Percentiles rank a stretch among this genome's conserved stretches.
phyloP scores from a whole-genome alignment of 2,888 invertebrate species.

The Hecatera dysodea region DNA sequence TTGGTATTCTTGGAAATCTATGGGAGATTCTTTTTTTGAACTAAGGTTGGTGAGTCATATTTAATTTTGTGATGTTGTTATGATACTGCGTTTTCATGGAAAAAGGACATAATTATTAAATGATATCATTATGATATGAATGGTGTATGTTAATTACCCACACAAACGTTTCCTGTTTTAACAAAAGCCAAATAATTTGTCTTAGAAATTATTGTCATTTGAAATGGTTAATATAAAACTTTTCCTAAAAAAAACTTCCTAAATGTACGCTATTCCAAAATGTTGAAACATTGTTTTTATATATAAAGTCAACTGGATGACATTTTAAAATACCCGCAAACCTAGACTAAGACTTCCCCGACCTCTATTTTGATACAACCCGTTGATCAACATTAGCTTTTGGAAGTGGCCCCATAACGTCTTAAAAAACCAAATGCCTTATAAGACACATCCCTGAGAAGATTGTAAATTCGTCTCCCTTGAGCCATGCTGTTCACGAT shows the following conservation, averaged over 20 bases:
- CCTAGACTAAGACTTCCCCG: background rate
- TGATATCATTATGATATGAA: background rate
- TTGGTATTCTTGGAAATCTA: slow-evolving; percentile 41
- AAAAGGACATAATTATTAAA: background rate
- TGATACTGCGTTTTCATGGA: background rate
- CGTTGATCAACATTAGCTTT: too few species aligned
- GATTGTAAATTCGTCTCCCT: too few species aligned
- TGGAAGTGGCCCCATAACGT: too few species aligned
- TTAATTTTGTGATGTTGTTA: slow-evolving; percentile 14
- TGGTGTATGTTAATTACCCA: background rate
- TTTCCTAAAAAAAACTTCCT: background rate
- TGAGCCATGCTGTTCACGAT: too few species aligned
- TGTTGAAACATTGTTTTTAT: background rate
- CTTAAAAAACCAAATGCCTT: too few species aligned
- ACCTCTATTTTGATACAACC: background rate
- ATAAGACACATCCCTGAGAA: too few species aligned
- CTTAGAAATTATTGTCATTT: background rate
- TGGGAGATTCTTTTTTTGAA: slow-evolving; percentile 46
- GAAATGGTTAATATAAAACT: background rate
- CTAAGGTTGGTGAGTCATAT: slow-evolving; percentile 40
- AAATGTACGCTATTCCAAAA: background rate
- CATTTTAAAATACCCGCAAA: background rate
- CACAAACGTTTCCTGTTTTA: background rate
- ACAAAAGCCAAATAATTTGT: background rate
- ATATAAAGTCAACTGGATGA: too few species aligned